phyloP scores from a whole-genome alignment of 2,113 vertebrate genomes.

The Cepphus grylle region DNA sequence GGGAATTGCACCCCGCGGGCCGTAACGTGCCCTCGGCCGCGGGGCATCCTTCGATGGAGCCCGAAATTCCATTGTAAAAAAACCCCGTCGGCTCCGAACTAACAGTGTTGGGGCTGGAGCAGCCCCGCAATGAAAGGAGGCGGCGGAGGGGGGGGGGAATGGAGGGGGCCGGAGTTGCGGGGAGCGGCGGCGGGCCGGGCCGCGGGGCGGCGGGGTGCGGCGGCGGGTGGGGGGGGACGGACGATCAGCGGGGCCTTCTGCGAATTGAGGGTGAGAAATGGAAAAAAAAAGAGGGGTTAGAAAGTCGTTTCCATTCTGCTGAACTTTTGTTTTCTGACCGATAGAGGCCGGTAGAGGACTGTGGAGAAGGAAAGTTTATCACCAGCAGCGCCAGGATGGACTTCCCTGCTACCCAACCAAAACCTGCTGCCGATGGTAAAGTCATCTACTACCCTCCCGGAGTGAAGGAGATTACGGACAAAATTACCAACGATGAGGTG shows the following conservation, averaged over 20 bases:
- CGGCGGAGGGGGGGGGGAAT: background rate
- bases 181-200: background rate
- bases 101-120: background rate
- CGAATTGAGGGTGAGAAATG: conserved; percentile 71
- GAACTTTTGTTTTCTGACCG: conserved; percentile 98
- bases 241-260: conserved; percentile 30
- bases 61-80: conserved; percentile 66
- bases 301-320: conserved; percentile 81
- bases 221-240: background rate
- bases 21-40: background rate
- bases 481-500: conserved; percentile 97
- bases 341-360: conserved; percentile 99
- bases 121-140: conserved; percentile 22
- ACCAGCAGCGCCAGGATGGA: conserved; percentile 85
- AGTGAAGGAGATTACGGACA: conserved; percentile 98
- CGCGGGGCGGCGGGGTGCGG: background rate
- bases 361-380: conserved; percentile 81
- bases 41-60: background rate
- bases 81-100: conserved; percentile 34
- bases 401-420: conserved; percentile 89
- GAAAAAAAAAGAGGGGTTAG: conserved; percentile 69
- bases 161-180: background rate
- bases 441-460: conserved; percentile 95
- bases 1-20: background rate
- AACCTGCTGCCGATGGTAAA: conserved; percentile 86